Conservation (phyloP, 2,113 vertebrate species). For the Paradisaea rubra region DNA sequence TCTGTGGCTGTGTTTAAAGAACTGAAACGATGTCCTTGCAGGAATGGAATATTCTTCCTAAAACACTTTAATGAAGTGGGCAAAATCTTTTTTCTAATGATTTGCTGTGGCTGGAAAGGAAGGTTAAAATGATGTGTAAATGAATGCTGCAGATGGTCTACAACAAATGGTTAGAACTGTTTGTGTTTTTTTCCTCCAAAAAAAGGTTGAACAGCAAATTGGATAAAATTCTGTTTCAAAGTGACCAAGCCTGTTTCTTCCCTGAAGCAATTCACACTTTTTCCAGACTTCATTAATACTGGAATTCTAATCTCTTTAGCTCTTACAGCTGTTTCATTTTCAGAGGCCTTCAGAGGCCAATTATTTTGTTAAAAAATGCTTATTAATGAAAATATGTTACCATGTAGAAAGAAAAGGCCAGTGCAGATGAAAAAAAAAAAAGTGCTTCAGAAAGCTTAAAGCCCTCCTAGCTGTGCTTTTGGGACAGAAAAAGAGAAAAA, state of each 20-base stretch:
- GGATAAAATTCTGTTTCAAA: background rate
- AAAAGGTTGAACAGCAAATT: background rate
- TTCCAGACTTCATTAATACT: conserved; percentile 34
- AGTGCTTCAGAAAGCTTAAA: background rate
- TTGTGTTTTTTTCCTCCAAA: background rate
- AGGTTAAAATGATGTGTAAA: background rate
- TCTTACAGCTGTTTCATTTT: conserved; percentile 46
- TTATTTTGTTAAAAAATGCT: conserved; percentile 21
- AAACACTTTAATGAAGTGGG: background rate
- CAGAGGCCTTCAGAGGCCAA: background rate
- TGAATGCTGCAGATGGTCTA: background rate
- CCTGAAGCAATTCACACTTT: background rate
- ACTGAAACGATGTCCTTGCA: background rate
- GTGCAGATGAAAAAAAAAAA: background rate
- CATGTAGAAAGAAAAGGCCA: conserved; percentile 18
- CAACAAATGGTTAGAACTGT: background rate
- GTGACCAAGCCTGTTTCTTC: background rate
- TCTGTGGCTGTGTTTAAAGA: background rate
- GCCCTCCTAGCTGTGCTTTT: background rate
- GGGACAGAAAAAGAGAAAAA: background rate
- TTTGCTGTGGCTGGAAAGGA: background rate
- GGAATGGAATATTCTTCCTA: background rate
- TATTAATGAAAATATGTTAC: conserved; percentile 47
- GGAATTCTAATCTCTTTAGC: conserved; percentile 44
- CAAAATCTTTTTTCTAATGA: background rate